These are phyloP conservation scores for Drosophila borborema DNA, from an alignment of 2,888 invertebrate species.

Conservation along the genomic window DNA sequence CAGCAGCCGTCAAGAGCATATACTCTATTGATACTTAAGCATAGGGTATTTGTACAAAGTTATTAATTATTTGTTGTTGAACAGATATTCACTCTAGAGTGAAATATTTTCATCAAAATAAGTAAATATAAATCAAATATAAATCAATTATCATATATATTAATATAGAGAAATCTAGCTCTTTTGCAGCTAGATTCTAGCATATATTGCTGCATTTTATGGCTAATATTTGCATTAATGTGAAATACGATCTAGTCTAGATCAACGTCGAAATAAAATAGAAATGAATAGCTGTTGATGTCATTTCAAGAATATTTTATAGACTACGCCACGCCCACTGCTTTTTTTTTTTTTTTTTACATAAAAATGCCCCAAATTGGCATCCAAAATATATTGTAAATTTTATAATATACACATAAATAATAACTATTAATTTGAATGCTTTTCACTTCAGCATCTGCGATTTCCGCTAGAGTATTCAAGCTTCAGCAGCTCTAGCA, in stretches of 20 bases:
- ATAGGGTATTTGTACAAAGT: neutral
- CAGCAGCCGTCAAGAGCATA: conserved; percentile 36
- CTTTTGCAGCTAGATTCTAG: too few relatives aligned
- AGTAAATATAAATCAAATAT: neutral
- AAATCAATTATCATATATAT: too few relatives aligned
- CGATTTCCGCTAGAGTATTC: neutral
- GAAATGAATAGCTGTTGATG: neutral
- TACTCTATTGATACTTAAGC: neutral
- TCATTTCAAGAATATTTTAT: neutral
- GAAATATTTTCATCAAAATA: neutral
- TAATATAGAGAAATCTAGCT: too few relatives aligned
- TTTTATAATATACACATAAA: neutral
- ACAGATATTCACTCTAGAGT: too few relatives aligned
- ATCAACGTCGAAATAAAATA: neutral
- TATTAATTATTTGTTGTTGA: neutral
- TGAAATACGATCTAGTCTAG: too few relatives aligned
- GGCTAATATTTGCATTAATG: neutral
- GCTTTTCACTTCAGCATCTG: neutral
- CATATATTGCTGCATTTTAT: neutral
- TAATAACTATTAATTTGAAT: neutral
- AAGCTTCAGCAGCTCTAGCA: neutral
- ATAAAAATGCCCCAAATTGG: neutral
- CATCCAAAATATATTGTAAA: neutral
- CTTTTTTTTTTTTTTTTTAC: neutral
- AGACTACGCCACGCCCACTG: neutral